These are phyloP conservation scores for Phalanger gymnotis DNA, from an alignment of 2,797 vertebrate species.

Conservation along the genomic window DNA sequence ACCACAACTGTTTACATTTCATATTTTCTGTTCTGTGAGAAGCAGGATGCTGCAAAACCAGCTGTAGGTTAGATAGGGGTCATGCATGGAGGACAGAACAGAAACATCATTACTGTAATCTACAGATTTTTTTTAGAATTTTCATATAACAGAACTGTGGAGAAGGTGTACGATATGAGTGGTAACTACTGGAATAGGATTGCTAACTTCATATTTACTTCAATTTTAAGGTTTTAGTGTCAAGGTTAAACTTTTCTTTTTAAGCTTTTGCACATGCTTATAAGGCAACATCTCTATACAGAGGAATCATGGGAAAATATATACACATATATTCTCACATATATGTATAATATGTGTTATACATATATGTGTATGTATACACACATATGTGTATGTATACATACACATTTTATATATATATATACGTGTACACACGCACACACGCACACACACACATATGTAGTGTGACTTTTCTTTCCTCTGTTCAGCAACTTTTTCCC, in stretches of 20 bases:
- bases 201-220: neutral
- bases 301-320: neutral
- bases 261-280: neutral
- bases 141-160: neutral
- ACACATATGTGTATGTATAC: too few species aligned
- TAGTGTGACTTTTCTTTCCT: neutral
- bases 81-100: neutral
- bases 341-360: too few species aligned
- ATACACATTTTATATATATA: too few species aligned
- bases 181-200: neutral
- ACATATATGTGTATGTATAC: too few species aligned
- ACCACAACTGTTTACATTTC: constrained; percentile 63
- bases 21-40: constrained; percentile 46
- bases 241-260: neutral
- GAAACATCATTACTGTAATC: neutral
- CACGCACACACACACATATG: too few species aligned
- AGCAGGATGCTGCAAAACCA: constrained; percentile 26
- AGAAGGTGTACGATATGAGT: neutral
- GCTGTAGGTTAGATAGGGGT: constrained; percentile 39
- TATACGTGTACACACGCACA: too few species aligned
- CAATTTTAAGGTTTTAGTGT: neutral
- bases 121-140: neutral
- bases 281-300: neutral
- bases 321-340: too few species aligned
- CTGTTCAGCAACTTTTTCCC: neutral